These are phyloP conservation scores for Podiceps cristatus DNA, from an alignment of 2,113 vertebrate species.

Conservation along the genomic window DNA sequence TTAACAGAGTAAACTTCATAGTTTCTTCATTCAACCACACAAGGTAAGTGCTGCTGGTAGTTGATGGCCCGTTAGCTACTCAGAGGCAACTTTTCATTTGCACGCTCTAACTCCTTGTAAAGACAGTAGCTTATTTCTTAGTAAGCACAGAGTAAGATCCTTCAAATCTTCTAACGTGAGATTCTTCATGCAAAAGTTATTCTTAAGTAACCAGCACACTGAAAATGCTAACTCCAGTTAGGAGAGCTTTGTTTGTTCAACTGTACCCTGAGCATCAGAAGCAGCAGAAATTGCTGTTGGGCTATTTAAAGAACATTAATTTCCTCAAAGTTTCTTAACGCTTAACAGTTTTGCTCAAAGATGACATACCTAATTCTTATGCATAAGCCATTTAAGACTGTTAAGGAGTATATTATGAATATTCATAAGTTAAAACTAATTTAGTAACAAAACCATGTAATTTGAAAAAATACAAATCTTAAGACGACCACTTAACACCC, in stretches of 20 bases:
- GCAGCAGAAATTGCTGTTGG: constrained; percentile 12
- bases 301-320: constrained; percentile 46
- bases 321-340: constrained; percentile 39
- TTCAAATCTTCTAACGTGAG: neutral
- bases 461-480: constrained; percentile 50
- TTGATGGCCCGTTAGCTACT: neutral
- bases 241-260: constrained; percentile 23
- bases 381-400: neutral
- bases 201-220: neutral
- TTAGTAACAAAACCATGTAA: constrained; percentile 51
- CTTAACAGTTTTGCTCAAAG: neutral
- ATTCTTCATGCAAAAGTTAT: neutral
- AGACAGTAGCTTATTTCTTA: neutral
- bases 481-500: neutral
- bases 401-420: constrained; percentile 50
- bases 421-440: constrained; percentile 62
- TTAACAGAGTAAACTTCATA: neutral
- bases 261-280: constrained; percentile 16
- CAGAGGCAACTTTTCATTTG: neutral
- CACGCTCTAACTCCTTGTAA: neutral
- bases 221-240: neutral
- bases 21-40: neutral
- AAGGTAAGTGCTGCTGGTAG: neutral
- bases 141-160: neutral
- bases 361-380: constrained; percentile 59